Percentiles rank a stretch among this genome's conserved stretches.
These are phyloP conservation scores for Uloborus plumipes DNA, from an alignment of 2,888 invertebrate genomes.

Conservation along the genomic window DNA sequence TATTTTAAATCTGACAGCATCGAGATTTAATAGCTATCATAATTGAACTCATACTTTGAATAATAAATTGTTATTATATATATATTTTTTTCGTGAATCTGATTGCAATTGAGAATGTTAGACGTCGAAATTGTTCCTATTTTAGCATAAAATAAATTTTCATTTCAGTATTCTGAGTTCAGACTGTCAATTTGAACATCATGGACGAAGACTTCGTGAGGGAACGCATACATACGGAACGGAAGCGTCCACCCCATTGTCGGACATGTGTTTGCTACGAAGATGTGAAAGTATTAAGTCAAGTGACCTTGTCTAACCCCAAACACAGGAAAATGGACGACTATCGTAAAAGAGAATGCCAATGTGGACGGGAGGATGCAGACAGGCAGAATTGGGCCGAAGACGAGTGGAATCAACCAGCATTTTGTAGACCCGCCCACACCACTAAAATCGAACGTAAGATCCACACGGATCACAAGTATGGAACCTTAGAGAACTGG, in stretches of 20 bases:
- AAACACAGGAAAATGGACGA: background rate
- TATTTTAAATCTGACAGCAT: too few species aligned
- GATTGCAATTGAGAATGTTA: too few species aligned
- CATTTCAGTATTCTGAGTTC: too few species aligned
- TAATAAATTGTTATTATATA: too few species aligned
- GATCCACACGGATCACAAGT: constrained; percentile 33
- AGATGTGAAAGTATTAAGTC: constrained; percentile 2
- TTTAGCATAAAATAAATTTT: too few species aligned
- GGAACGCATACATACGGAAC: constrained; percentile 4
- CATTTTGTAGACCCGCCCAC: background rate
- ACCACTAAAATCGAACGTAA: constrained; percentile 20
- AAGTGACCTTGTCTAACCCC: background rate
- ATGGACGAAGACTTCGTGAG: constrained; percentile 6
- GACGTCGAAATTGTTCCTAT: too few species aligned
- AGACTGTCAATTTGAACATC: background rate
- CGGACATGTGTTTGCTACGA: constrained; percentile 32
- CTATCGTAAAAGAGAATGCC: too few species aligned
- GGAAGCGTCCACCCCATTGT: constrained; percentile 28
- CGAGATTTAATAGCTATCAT: too few species aligned
- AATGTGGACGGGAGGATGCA: background rate
- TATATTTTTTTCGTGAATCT: too few species aligned
- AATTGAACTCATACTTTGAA: too few species aligned
- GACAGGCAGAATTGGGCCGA: background rate
- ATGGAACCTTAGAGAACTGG: constrained; percentile 29
- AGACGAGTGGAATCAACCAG: background rate